Base-by-base conservation (phyloP, 2,797 vertebrate species). In the Trematomus bernacchii region DNA sequence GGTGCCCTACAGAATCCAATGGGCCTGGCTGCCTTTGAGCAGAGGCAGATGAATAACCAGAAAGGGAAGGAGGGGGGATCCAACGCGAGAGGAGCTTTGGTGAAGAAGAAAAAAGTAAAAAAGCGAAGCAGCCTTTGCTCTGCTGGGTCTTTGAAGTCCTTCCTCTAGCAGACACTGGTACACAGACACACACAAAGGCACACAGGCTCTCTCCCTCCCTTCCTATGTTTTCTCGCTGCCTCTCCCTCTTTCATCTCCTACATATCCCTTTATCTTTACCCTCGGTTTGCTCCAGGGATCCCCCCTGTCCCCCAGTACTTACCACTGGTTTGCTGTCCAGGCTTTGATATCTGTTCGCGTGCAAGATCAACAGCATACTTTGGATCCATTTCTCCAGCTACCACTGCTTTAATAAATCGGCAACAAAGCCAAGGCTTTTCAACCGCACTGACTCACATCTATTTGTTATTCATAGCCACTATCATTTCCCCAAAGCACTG, bases 391-490 rank as follows among this genome's bases (percentile, higher is more conserved):
- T 89, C 85, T 92, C 82, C 86, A 87, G 84, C 89, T 85, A 79
- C 83, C 85, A 66, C 44, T 43, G 71, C 87, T 87, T 91, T 90
- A 90, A 88, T 91, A 85, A 87, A 37, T 9, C 40, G 19, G 79
- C 80, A 85, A 85, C 87, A 89, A 82, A 88, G 83, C 89, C 77
- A 16, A 72, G 85, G 86, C 86, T 91, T 88, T 90, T 89, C 84
- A 89, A 72, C 85, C 62, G 79, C 89, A 88, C 90, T 85, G 84
- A 85, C 90, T 93, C 85, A 82, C 79, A 86, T 91, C 89, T 92
- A 92, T 93, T 92, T 94, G 92, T 93, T 93, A 94, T 95, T 94
- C 93, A 94, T 86, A 89, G 90, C 91, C 89, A 90, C 83, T 84
- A 89, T 88, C 86, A 86, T 92, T 88, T 89, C 88, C 88, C 88